These are phyloP conservation scores for Phymatocera aterrima DNA, from an alignment of 2,888 invertebrate genomes.

Conservation along the genomic window DNA sequence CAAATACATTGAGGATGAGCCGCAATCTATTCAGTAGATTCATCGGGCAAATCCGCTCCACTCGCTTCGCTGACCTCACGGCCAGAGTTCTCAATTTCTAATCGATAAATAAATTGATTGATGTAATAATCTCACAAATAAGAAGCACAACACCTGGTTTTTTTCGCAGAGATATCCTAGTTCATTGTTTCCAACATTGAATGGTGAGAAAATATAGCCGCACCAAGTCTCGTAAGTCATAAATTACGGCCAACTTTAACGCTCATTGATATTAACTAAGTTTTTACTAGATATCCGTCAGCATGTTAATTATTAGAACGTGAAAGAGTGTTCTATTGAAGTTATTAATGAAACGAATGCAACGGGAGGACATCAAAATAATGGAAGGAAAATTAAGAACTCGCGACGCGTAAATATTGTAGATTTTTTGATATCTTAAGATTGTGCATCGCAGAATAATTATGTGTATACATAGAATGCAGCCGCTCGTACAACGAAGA, in stretches of 20 bases:
- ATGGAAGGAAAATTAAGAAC: neutral
- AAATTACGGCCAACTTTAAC: neutral
- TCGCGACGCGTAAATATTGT: neutral
- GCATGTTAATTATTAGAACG: neutral
- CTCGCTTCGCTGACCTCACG: neutral
- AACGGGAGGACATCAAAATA: neutral
- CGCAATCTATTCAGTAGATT: neutral
- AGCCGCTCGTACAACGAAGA: neutral
- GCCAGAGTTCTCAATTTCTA: neutral
- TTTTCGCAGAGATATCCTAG: neutral
- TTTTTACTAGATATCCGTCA: neutral
- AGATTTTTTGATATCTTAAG: neutral
- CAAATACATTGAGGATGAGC: neutral
- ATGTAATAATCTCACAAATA: neutral
- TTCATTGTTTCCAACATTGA: neutral
- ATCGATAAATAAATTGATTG: neutral
- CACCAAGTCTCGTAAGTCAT: neutral
- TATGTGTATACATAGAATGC: neutral
- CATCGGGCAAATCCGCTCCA: neutral
- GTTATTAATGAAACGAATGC: neutral
- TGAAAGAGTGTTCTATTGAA: neutral
- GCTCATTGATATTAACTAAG: neutral
- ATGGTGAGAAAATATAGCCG: neutral
- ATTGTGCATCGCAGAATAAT: neutral
- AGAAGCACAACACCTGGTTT: neutral